phyloP scores from a whole-genome alignment of 2,888 invertebrate genomes.

The Helobdella robusta region DNA sequence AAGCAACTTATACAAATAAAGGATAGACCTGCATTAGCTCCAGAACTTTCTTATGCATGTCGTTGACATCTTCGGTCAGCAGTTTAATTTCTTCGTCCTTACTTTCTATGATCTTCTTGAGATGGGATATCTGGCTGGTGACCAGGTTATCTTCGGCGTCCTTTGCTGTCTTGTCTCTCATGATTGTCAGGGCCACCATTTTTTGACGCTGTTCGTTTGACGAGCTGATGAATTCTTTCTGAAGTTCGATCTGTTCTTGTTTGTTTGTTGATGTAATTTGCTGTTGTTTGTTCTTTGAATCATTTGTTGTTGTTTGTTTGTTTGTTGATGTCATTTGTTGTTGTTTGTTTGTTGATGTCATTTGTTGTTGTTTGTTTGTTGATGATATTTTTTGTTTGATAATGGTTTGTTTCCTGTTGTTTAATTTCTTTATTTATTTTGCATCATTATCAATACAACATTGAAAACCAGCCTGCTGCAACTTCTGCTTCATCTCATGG shows the following conservation, averaged over 20 bases:
- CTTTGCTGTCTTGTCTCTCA: conserved; percentile 13
- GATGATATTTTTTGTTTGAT: too few relatives aligned
- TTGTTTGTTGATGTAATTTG: too few relatives aligned
- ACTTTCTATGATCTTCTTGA: conserved; percentile 16
- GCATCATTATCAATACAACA: too few relatives aligned
- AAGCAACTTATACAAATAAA: too few relatives aligned
- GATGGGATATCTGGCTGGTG: not conserved
- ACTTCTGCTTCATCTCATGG: not conserved
- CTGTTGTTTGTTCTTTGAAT: too few relatives aligned
- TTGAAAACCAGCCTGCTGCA: too few relatives aligned
- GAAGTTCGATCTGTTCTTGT: conserved; percentile 15
- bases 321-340: too few relatives aligned
- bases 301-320: too few relatives aligned
- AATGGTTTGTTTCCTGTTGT: too few relatives aligned
- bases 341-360: too few relatives aligned
- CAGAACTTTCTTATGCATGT: conserved; percentile 11
- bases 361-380: too few relatives aligned
- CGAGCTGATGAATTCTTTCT: conserved; percentile 17
- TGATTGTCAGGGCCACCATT: not conserved
- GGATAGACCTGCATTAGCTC: conserved; percentile 22
- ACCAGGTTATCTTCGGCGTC: not conserved
- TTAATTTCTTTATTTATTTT: too few relatives aligned
- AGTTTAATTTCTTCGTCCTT: conserved; percentile 22
- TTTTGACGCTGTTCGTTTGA: conserved; percentile 10
- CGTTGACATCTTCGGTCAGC: conserved; percentile 21